These are phyloP conservation scores for Lasioglossum leucozonium DNA, from an alignment of 2,888 invertebrate species.

Conservation along the genomic window DNA sequence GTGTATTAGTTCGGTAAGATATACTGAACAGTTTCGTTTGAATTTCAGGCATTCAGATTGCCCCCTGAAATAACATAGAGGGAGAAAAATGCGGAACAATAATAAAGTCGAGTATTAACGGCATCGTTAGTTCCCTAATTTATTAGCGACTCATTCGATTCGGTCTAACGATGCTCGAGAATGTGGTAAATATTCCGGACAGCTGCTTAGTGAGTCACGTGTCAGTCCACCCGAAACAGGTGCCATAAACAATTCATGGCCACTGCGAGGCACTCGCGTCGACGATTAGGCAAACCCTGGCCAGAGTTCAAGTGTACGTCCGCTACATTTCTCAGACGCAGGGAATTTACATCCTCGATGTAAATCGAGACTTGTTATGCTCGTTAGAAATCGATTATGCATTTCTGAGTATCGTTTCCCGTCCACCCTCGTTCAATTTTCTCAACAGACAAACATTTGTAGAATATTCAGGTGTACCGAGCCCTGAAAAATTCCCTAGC, in stretches of 20 bases:
- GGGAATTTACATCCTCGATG: constrained; percentile 1
- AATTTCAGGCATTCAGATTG: not conserved
- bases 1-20: not conserved
- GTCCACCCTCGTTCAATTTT: not conserved
- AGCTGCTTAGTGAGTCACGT: not conserved
- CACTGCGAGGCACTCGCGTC: not conserved
- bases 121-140: not conserved
- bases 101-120: not conserved
- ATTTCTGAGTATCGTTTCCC: not conserved
- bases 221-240: not conserved
- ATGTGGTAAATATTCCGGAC: not conserved
- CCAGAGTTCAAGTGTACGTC: constrained; percentile 25
- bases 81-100: not conserved
- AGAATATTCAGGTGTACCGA: not conserved
- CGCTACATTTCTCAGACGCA: not conserved
- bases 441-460: not conserved
- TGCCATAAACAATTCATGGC: constrained; percentile 40
- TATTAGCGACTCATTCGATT: not conserved
- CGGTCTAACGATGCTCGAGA: not conserved
- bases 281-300: constrained; percentile 38
- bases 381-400: not conserved
- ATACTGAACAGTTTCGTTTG: not conserved
- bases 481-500: too few species aligned
- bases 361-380: not conserved
- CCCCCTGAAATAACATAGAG: not conserved